Base-by-base conservation (phyloP, 2,888 invertebrate genomes). In the Apoda limacodes region DNA sequence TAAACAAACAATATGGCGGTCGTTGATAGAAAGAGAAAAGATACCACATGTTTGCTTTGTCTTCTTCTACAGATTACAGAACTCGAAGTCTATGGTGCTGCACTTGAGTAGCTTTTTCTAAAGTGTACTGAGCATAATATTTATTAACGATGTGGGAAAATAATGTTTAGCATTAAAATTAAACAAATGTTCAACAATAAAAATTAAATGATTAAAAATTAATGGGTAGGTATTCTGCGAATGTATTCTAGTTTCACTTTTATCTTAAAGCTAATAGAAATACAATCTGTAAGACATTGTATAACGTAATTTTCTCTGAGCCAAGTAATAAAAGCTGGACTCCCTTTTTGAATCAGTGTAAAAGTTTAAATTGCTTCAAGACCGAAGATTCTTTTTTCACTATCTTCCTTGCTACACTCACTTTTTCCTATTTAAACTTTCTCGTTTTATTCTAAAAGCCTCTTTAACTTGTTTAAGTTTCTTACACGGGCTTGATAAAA, bases 341-440 rank as follows among this genome's bases (percentile, higher is more conserved):
- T 55, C 59, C 59, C 62, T 55, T 54, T 43, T 43, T 43, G 52
- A 47, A 50, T 49, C 52, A 48, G 52, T 47, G 62, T 48, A 55
- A 65, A 76, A 76, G 64, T 76, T 76, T 69, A 71, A 76, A 75
- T 75, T 76, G 70, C 60, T 58, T 5, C 5, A 6, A 17, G 17
- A 17, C 17, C 7, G 17, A 7, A 52, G 53, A 55, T 52, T 52
- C 60, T 69, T 75, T 74, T 76, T 76, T 74, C 74, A 76, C 76
- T 76, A 76, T 75, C 74, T 70, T 55, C 52, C 7, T 55, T 40
- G 53, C 50, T 59, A 58, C 66, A 65, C 63, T 66, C 65, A 67
- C 66, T 72, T 75, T 75, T 75, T 72, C 71, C 69, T 69, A 74
- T 78, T 72, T 72, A 72, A 78, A 76, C 68, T 76, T 78, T 72